These are phyloP conservation scores for Agriopis marginaria DNA, from an alignment of 2,888 invertebrate species.

Conservation along the genomic window DNA sequence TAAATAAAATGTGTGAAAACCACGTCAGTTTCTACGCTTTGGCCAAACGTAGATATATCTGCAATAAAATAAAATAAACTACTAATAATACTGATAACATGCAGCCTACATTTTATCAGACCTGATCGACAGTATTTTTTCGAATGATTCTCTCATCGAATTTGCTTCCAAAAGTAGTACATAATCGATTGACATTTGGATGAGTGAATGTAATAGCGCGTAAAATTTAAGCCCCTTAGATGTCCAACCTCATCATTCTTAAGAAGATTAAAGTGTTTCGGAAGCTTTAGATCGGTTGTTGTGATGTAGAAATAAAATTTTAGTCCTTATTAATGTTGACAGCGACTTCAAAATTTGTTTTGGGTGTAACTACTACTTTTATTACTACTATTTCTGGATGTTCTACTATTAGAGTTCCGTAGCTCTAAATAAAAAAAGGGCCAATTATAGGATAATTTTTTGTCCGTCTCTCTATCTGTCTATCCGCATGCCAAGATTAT, in stretches of 20 bases:
- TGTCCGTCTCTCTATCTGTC: no score
- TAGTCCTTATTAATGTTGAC: background rate
- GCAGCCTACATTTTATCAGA: background rate
- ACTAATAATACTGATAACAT: no score
- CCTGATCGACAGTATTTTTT: background rate
- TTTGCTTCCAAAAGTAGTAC: slow-evolving; percentile 7
- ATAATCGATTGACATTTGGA: slow-evolving; percentile 26
- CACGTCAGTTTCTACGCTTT: no score
- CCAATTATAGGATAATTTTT: no score
- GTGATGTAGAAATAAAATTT: background rate
- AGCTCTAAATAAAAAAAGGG: no score
- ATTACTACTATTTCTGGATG: no score
- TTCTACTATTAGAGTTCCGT: no score
- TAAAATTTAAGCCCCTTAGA: slow-evolving; percentile 16
- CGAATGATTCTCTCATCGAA: background rate
- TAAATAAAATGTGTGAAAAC: no score
- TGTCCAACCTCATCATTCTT: slow-evolving; percentile 18
- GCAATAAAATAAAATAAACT: no score
- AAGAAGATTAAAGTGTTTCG: slow-evolving; percentile 16
- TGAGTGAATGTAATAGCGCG: slow-evolving; percentile 29
- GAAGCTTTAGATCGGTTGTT: slow-evolving; percentile 4
- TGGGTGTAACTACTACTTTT: no score
- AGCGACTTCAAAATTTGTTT: background rate
- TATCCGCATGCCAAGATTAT: no score
- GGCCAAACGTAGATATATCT: no score